These are phyloP conservation scores for Paramormyrops hopkinsi DNA, from an alignment of 2,797 vertebrate genomes.

Conservation along the genomic window DNA sequence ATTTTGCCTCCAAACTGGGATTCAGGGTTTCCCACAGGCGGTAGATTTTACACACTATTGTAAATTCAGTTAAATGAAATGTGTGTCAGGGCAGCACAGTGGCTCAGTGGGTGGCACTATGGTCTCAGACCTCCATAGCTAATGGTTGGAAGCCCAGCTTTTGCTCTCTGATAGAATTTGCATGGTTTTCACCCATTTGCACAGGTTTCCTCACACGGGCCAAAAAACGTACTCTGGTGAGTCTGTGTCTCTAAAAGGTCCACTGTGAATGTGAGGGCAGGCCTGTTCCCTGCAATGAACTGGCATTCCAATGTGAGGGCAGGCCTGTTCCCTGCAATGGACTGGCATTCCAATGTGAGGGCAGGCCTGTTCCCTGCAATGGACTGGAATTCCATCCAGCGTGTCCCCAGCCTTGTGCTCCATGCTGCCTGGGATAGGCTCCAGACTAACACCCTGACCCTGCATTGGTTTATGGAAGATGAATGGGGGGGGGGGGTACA, in stretches of 20 bases:
- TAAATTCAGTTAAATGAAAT: neutral
- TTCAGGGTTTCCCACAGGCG: neutral
- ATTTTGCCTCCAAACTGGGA: neutral
- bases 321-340: neutral
- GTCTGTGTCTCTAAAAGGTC: neutral
- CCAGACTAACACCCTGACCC: neutral
- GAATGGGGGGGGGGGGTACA: neutral
- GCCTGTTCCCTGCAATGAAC: neutral
- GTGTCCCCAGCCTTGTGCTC: neutral
- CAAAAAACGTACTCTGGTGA: neutral
- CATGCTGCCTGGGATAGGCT: neutral
- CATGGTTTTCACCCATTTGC: neutral
- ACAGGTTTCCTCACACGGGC: neutral
- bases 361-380: neutral
- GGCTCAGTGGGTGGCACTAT: neutral
- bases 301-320: neutral
- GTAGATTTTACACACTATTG: neutral
- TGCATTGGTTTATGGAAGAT: neutral
- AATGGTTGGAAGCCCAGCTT: neutral
- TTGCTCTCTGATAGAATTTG: neutral
- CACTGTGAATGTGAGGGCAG: neutral
- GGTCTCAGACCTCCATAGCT: neutral
- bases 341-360: neutral
- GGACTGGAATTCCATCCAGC: neutral
- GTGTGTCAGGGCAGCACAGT: neutral